These are phyloP conservation scores for Brachyalestes nurse DNA, from an alignment of 2,797 vertebrate genomes.

Conservation along the genomic window DNA sequence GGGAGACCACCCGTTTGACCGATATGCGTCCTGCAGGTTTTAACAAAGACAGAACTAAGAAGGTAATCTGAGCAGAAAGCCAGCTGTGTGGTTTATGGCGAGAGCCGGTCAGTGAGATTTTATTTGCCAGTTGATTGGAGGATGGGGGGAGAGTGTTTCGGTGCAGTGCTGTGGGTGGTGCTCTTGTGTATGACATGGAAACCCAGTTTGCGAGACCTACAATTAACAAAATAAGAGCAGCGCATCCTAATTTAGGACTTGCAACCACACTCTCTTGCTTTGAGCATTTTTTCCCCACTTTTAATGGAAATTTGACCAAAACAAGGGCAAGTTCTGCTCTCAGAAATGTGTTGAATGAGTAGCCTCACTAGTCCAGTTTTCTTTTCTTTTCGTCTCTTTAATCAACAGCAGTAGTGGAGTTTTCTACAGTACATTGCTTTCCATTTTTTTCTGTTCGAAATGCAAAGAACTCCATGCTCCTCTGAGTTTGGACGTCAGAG, in stretches of 20 bases:
- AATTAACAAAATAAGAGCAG: slow-evolving; percentile 68
- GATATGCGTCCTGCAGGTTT: background rate
- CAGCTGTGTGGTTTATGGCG: background rate
- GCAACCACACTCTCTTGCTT: slow-evolving; percentile 39
- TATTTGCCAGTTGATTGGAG: slow-evolving; percentile 19
- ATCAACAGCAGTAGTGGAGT: slow-evolving; percentile 57
- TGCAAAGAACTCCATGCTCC: too few species aligned
- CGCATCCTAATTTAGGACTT: slow-evolving; percentile 64
- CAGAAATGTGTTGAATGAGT: background rate
- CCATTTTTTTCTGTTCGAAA: too few species aligned
- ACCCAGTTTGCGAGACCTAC: slow-evolving; percentile 65
- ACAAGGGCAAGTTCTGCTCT: background rate
- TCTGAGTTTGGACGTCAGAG: too few species aligned
- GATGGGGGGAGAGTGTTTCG: slow-evolving; percentile 10
- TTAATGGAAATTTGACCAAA: slow-evolving; percentile 16
- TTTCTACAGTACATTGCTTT: background rate
- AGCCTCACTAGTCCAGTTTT: background rate
- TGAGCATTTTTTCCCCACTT: background rate
- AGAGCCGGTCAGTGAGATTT: background rate
- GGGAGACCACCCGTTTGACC: background rate
- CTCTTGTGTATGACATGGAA: slow-evolving; percentile 60
- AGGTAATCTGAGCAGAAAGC: background rate
- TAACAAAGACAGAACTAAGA: background rate
- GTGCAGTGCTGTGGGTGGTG: slow-evolving; percentile 62
- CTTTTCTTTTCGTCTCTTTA: slow-evolving; percentile 40